phyloP scores from a whole-genome alignment of 2,888 invertebrate genomes.

The Trissolcus japonicus region DNA sequence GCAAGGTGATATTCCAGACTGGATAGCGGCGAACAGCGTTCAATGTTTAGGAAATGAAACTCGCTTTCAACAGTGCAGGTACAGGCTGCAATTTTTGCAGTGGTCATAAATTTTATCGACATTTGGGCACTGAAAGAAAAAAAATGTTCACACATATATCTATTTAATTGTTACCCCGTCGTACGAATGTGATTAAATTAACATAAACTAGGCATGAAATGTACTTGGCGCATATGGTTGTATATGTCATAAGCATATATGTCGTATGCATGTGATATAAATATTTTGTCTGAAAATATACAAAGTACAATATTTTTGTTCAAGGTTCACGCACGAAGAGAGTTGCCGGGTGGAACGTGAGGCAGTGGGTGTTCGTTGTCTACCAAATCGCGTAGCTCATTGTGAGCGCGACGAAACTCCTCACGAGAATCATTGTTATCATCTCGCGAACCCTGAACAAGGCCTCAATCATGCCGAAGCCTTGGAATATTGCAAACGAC shows the following conservation, averaged over 20 bases:
- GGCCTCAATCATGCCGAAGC: slow-evolving; percentile 76
- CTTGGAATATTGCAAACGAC: slow-evolving; percentile 73
- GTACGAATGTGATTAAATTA: no score
- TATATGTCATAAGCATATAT: no score
- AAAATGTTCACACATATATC: slow-evolving; percentile 19
- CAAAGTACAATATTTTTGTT: neutral
- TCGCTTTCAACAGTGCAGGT: slow-evolving; percentile 74
- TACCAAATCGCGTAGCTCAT: slow-evolving; percentile 72
- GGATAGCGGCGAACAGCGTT: slow-evolving; percentile 73
- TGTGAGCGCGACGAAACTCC: slow-evolving; percentile 77
- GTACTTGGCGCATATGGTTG: no score
- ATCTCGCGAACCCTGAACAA: slow-evolving; percentile 71
- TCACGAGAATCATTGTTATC: slow-evolving; percentile 78
- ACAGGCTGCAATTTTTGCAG: slow-evolving; percentile 42
- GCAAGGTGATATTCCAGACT: slow-evolving; percentile 63
- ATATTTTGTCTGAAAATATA: no score
- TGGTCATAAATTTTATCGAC: slow-evolving; percentile 18
- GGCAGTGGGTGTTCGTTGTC: slow-evolving; percentile 75
- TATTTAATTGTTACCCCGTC: slow-evolving; percentile 8
- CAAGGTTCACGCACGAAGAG: slow-evolving; percentile 68
- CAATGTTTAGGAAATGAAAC: slow-evolving; percentile 75
- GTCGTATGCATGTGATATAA: no score
- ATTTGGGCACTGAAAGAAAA: neutral
- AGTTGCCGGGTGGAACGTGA: slow-evolving; percentile 72
- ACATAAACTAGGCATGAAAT: no score